Percentiles rank a stretch among this genome's conserved stretches.
Evolutionary conservation across 1,140 invertebrate species (phyloP).

Genomic region (Spodoptera frugiperda): DNA sequence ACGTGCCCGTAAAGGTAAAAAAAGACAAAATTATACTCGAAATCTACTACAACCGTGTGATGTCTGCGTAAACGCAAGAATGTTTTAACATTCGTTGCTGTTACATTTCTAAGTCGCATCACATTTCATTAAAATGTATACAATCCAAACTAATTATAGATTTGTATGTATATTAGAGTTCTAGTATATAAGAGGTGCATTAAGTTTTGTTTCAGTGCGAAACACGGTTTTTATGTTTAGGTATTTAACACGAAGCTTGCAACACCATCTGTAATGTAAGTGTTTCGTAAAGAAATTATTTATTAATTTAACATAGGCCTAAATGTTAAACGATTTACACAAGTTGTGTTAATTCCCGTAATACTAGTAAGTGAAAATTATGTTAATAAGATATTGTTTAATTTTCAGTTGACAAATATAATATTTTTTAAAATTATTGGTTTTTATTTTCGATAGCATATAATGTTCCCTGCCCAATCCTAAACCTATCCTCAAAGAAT

Average conservation of each 20-base stretch:
- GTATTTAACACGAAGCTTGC: constrained; percentile 61
- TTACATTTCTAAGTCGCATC: constrained; percentile 47
- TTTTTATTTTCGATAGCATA: constrained; percentile 52
- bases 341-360: constrained; percentile 76
- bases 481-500: background rate
- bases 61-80: background rate
- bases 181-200: constrained; percentile 78
- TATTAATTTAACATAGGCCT: constrained; percentile 72
- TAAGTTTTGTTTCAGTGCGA: constrained; percentile 65
- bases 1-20: background rate
- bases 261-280: constrained; percentile 49
- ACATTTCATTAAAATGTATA: constrained; percentile 45
- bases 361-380: constrained; percentile 71
- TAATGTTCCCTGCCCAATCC: background rate
- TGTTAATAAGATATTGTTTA: constrained; percentile 74
- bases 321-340: constrained; percentile 70
- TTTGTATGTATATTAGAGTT: constrained; percentile 79
- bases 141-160: constrained; percentile 45
- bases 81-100: constrained; percentile 15
- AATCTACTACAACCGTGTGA: background rate
- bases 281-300: constrained; percentile 55
- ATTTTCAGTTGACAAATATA: constrained; percentile 85
- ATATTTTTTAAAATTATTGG: constrained; percentile 75
- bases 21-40: constrained; percentile 19
- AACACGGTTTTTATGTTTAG: constrained; percentile 61